phyloP scores from a whole-genome alignment of 2,113 vertebrate species.

The Plestiodon gilberti region DNA sequence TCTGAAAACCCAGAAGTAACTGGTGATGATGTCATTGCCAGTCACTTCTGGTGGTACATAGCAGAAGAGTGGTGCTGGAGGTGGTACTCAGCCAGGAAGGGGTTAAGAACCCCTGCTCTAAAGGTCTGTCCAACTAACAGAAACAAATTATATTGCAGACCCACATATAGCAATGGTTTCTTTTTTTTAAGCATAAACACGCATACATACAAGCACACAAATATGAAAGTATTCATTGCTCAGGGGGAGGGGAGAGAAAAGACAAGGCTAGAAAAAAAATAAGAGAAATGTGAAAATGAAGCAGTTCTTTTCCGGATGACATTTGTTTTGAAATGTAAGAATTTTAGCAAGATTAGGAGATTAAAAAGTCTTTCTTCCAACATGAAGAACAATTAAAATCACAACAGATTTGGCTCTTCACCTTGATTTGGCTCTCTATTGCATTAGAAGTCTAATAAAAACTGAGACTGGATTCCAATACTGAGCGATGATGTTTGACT shows the following conservation, averaged over 20 bases:
- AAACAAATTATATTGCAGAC: too few species aligned
- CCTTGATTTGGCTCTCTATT: neutral
- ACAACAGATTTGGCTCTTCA: neutral
- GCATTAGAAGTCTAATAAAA: neutral
- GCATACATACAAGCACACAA: neutral
- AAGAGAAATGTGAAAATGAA: neutral
- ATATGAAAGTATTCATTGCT: neutral
- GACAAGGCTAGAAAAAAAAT: neutral
- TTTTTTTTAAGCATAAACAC: neutral
- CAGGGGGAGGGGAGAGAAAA: too few species aligned
- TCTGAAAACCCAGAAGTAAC: too few species aligned
- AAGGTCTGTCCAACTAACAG: neutral
- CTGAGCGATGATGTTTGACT: conserved; percentile 6
- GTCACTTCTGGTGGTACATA: too few species aligned
- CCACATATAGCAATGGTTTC: neutral
- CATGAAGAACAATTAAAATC: neutral
- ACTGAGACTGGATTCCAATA: neutral
- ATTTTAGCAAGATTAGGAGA: neutral
- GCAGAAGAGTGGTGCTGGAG: too few species aligned
- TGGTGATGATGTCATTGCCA: too few species aligned
- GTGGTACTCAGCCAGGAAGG: too few species aligned
- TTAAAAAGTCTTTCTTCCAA: neutral
- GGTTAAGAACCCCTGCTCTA: too few species aligned
- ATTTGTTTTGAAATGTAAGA: neutral
- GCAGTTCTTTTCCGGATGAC: neutral